These are phyloP conservation scores for Lycocerus yunnanus DNA, from an alignment of 2,888 invertebrate genomes.

Conservation along the genomic window DNA sequence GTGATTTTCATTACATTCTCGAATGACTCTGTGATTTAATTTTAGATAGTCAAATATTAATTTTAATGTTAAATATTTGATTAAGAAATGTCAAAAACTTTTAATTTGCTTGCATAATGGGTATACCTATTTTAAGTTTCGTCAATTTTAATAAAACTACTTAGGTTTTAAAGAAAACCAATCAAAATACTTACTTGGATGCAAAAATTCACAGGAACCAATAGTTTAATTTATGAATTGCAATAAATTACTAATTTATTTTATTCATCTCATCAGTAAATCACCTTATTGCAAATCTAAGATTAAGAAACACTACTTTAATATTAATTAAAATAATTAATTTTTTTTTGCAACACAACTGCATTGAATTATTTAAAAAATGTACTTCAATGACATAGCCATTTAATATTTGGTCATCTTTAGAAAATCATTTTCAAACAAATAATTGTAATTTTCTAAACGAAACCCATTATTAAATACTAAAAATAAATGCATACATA, in stretches of 20 bases:
- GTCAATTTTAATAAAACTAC: too few species aligned
- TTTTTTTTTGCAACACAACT: not conserved
- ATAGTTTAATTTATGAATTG: not conserved
- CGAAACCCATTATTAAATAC: not conserved
- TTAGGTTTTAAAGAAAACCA: not conserved
- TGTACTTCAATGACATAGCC: not conserved
- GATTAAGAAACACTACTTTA: not conserved
- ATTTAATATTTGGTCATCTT: not conserved
- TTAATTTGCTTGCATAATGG: not conserved
- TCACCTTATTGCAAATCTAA: not conserved
- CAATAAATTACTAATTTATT: not conserved
- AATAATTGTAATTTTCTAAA: not conserved
- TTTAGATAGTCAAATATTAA: not conserved
- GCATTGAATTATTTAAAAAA: not conserved
- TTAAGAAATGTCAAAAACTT: not conserved
- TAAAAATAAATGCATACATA: not conserved
- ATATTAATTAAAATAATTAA: not conserved
- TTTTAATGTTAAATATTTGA: not conserved
- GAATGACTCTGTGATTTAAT: not conserved
- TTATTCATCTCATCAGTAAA: not conserved
- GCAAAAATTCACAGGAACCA: not conserved
- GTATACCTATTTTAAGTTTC: too few species aligned
- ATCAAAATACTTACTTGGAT: not conserved
- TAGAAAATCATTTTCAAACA: not conserved
- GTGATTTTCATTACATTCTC: not conserved